Evolutionary conservation across 1,140 invertebrate genomes (phyloP).

Genomic region (Drosophila bifasciata): DNA sequence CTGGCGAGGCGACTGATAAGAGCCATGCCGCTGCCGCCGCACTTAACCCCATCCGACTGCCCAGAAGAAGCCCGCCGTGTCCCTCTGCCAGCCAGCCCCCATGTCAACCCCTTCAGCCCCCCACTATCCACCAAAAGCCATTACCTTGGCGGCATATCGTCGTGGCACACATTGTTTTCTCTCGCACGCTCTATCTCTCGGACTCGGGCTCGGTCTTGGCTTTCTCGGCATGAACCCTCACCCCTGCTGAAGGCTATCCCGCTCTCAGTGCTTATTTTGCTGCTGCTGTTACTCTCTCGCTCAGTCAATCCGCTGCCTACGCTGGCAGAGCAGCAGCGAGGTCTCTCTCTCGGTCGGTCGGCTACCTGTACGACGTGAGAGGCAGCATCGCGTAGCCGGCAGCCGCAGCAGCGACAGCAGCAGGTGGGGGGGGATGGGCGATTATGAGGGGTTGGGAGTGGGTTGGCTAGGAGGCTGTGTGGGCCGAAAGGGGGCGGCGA

Average conservation of each 20-base stretch:
- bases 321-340: conserved; percentile 14
- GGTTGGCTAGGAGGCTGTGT: background rate
- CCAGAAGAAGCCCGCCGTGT: conserved; percentile 25
- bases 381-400: conserved; percentile 31
- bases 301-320: background rate
- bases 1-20: conserved; percentile 70
- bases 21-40: conserved; percentile 41
- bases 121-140: conserved; percentile 21
- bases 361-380: conserved; percentile 65
- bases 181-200: background rate
- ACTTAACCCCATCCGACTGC: conserved; percentile 50
- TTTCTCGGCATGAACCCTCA: conserved; percentile 1
- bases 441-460: conserved; percentile 10
- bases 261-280: background rate
- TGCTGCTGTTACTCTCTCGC: conserved; percentile 3
- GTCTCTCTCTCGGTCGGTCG: conserved; percentile 17
- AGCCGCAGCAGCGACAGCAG: conserved; percentile 20
- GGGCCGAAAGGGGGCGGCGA: conserved; percentile 12
- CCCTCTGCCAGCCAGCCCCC: conserved; percentile 7
- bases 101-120: background rate
- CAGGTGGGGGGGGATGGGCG: conserved; percentile 44
- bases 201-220: conserved; percentile 21
- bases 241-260: no score
- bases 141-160: conserved; percentile 46
- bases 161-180: conserved; percentile 55